A percentile compares a stretch with the other conserved stretches of the same genome.
Conservation (phyloP, 2,797 vertebrate genomes). For the Craterocephalus amniculus region DNA sequence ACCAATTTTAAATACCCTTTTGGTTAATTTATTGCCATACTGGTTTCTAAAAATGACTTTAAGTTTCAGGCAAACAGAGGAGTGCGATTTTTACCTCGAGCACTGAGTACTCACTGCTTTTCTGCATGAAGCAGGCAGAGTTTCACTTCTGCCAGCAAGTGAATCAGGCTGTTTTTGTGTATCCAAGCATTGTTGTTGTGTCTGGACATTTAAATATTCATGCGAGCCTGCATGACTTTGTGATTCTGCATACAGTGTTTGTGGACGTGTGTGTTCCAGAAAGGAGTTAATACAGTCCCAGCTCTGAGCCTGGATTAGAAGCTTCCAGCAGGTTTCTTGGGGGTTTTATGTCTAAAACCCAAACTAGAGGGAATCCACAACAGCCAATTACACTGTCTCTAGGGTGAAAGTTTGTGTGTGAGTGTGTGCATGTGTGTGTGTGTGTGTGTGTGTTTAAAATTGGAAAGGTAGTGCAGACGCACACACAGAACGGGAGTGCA, state of each 20-base stretch:
- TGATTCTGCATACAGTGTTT: slow-evolving; percentile 17
- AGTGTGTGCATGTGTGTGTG: not conserved
- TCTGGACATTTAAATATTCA: slow-evolving; percentile 26
- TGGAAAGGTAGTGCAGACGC: slow-evolving; percentile 34
- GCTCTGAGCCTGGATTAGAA: slow-evolving; percentile 74
- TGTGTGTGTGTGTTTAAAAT: slow-evolving; percentile 35
- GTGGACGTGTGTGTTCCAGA: slow-evolving; percentile 49
- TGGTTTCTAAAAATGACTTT: not conserved
- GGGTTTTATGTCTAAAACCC: slow-evolving; percentile 74
- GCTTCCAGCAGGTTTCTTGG: slow-evolving; percentile 73
- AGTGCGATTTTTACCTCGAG: not conserved
- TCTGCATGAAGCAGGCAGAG: not conserved
- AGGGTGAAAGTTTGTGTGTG: slow-evolving; percentile 54
- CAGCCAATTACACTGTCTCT: slow-evolving; percentile 78
- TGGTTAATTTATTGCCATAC: not conserved
- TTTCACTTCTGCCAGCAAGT: not conserved
- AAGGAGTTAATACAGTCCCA: slow-evolving; percentile 64
- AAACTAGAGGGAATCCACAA: slow-evolving; percentile 72
- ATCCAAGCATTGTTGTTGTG: not conserved
- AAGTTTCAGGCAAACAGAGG: not conserved
- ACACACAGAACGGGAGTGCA: slow-evolving; percentile 51
- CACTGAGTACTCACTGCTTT: not conserved
- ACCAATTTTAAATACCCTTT: not conserved
- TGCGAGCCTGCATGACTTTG: slow-evolving; percentile 20
- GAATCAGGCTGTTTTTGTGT: slow-evolving; percentile 22